Percentiles rank a stretch among this genome's conserved stretches.
Evolutionary conservation across 1,140 invertebrate species (phyloP).

Genomic region (Pollicipes pollicipes): DNA sequence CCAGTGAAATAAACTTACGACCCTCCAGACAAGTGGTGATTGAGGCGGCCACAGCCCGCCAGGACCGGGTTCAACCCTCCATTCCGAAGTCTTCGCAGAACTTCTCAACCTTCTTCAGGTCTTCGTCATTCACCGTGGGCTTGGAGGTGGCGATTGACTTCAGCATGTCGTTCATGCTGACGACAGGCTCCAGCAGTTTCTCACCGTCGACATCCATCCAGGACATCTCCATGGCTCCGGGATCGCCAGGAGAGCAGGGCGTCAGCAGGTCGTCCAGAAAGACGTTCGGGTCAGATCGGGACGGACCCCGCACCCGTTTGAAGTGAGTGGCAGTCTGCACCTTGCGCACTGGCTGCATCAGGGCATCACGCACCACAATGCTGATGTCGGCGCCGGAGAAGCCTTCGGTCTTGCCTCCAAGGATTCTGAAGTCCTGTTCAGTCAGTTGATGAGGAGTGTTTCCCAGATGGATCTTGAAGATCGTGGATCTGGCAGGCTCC

Average conservation of each 20-base stretch:
- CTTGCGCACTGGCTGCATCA: slow-evolving; percentile 97
- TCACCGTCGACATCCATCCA: slow-evolving; percentile 92
- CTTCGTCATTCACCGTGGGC: slow-evolving; percentile 93
- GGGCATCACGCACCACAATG: slow-evolving; percentile 89
- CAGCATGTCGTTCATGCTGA: slow-evolving; percentile 90
- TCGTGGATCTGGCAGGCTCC: slow-evolving; percentile 66
- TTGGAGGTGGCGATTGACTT: slow-evolving; percentile 81
- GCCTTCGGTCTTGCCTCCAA: slow-evolving; percentile 76
- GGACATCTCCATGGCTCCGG: slow-evolving; percentile 86
- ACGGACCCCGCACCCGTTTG: slow-evolving; percentile 67
- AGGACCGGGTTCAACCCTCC: slow-evolving; percentile 93
- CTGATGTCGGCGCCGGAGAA: slow-evolving; percentile 98
- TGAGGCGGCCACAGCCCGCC: too few species aligned
- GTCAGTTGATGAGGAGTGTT: slow-evolving; percentile 67
- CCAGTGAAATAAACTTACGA: too few species aligned
- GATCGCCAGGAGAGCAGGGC: slow-evolving; percentile 87
- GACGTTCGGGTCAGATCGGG: slow-evolving; percentile 54
- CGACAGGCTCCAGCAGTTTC: slow-evolving; percentile 87
- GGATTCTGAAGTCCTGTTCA: slow-evolving; percentile 68
- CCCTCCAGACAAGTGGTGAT: too few species aligned
- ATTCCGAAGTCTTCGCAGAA: slow-evolving; percentile 98
- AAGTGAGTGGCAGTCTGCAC: slow-evolving; percentile 97
- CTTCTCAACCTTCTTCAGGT: slow-evolving; percentile 82
- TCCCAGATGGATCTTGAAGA: slow-evolving; percentile 93
- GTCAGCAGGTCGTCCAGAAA: slow-evolving; percentile 82